Percentiles rank a stretch among this genome's conserved stretches.
Conservation (phyloP, 1,140 invertebrate species). For the Leptinotarsa defecta region DNA sequence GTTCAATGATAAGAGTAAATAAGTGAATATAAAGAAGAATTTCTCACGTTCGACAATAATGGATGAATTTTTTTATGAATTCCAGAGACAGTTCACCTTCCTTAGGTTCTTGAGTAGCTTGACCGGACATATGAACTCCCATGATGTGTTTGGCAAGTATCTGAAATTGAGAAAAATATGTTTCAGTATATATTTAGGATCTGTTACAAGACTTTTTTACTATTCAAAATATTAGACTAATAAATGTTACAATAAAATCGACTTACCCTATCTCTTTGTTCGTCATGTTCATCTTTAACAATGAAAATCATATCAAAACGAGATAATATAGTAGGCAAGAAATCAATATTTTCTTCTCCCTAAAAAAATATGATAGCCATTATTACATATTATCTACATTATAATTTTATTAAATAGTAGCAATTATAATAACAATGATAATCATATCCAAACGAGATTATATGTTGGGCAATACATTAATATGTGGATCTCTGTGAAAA, state of each 20-base stretch:
- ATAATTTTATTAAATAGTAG: neutral
- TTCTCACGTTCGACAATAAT: conserved; percentile 82
- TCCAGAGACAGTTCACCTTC: conserved; percentile 84
- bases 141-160: conserved; percentile 97
- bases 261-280: conserved; percentile 82
- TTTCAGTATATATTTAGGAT: neutral
- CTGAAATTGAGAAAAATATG: conserved; percentile 54
- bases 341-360: conserved; percentile 98
- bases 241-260: neutral
- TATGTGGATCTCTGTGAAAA: conserved; percentile 87
- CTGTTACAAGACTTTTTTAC: no score
- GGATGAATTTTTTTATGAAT: conserved; percentile 92
- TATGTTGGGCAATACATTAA: conserved; percentile 99
- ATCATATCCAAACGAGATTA: conserved; percentile 99
- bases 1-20: no score
- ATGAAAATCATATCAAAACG: conserved; percentile 99
- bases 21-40: no score
- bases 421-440: conserved; percentile 83
- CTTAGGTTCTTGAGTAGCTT: conserved; percentile 65
- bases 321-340: conserved; percentile 99
- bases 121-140: conserved; percentile 87
- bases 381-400: neutral
- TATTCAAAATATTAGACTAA: no score
- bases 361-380: conserved; percentile 34
- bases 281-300: conserved; percentile 96